Evolutionary conservation across 1,140 invertebrate species (phyloP), one percentile per base, ranked within the genome.

Genomic region (Vollenhovia emeryi): DNA sequence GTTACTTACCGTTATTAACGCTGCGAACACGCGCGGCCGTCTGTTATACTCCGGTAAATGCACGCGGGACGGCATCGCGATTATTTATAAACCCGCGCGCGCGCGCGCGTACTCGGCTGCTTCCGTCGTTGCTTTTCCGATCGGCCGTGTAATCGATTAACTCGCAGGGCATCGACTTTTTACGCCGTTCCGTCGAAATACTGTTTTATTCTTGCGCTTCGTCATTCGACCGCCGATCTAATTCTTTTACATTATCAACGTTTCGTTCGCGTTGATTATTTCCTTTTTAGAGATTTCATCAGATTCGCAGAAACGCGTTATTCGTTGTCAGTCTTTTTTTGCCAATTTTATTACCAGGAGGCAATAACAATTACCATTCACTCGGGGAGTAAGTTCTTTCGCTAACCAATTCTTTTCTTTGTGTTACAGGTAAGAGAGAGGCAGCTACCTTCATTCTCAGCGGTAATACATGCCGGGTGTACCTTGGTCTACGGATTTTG

Each of bases 1-100:
- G 75, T 85, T 87, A 87, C 86, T 88, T 87, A 87, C 69, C 78
- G 71, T 88, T 84, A 88, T 87, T 88, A 87, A 87, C 86, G 62
- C 64, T 57, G 21, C 64, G 62, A 62, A 68, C 64, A 64, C 59
- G 52, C 62, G 69, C 86, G 84, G 69, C 84, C 69, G 75, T 76
- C 79, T 55, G 82, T 84, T 87, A 84, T 75, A 50, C 60, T n/a
- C 36, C n/a, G 40, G 60, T 64, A 57, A 80, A 59, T 62, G 64
- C 15, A 36, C 45, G 48, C 62, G 50, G 30, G 33, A 40, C 59
- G 52, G 69, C 48, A 64, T 50, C 33, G 73, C 68, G 78, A 82
- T 87, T 88, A 88, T 88, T 88, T 88, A 87, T 87, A 87, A 85
- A 88, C 18, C 11, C 33, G 55, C 18, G 57, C 55, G 64, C 18